These are phyloP conservation scores for Lasioglossum morio DNA, from an alignment of 2,888 invertebrate species.

Conservation along the genomic window DNA sequence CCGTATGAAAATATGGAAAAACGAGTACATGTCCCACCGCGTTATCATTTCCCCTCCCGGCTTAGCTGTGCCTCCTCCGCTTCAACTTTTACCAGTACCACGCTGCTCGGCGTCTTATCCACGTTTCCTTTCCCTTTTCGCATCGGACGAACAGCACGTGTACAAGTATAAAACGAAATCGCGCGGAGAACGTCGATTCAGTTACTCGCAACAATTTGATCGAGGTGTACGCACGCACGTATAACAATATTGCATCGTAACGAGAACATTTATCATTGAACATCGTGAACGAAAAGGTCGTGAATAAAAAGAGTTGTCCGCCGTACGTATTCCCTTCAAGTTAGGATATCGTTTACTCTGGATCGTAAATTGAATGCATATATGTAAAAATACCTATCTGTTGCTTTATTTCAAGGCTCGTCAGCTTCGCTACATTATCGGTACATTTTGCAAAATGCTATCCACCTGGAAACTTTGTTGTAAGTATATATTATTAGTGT, in stretches of 20 bases:
- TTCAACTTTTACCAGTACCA: slow-evolving; percentile 50
- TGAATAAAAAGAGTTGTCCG: background rate
- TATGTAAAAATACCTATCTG: background rate
- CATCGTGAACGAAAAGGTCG: slow-evolving; percentile 9
- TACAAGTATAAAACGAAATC: slow-evolving; percentile 78
- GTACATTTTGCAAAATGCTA: slow-evolving; percentile 61
- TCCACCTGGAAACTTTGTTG: slow-evolving; percentile 73
- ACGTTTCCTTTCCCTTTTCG: slow-evolving; percentile 58
- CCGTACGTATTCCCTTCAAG: background rate
- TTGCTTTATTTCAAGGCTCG: background rate
- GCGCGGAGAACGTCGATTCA: slow-evolving; percentile 74
- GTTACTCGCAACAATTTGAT: slow-evolving; percentile 70
- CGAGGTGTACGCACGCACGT: slow-evolving; percentile 19
- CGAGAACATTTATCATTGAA: background rate
- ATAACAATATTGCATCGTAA: background rate
- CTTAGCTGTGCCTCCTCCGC: slow-evolving; percentile 17
- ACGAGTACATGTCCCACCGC: slow-evolving; percentile 1
- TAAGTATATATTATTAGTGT: slow-evolving; percentile 68
- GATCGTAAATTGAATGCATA: background rate
- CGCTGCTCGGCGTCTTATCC: slow-evolving; percentile 44
- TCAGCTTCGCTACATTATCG: background rate
- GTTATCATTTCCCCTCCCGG: slow-evolving; percentile 50
- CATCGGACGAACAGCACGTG: slow-evolving; percentile 56
- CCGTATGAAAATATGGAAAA: slow-evolving; percentile 23
- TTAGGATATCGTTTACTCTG: background rate